Conservation (phyloP, 2,888 invertebrate species). For the Polydrusus cervinus region DNA sequence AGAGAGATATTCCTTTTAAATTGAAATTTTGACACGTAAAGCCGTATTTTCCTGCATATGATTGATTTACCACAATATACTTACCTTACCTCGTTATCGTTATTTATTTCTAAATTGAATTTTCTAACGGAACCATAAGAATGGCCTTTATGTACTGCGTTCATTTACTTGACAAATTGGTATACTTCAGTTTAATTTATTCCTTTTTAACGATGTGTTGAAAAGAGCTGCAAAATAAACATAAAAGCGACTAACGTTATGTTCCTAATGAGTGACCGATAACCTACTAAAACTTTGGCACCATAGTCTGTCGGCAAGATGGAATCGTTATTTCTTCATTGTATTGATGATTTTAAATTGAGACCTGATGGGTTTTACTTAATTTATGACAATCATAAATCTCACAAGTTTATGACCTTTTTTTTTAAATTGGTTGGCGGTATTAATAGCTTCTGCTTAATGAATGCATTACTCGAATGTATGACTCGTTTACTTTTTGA, state of each 20-base stretch:
- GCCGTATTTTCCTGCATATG: not conserved
- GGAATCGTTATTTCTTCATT: not conserved
- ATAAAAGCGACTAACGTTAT: not conserved
- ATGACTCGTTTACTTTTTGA: no score
- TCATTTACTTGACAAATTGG: slow-evolving; percentile 19
- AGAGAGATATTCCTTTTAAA: not conserved
- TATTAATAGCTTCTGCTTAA: no score
- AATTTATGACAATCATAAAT: not conserved
- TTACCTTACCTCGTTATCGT: slow-evolving; percentile 4
- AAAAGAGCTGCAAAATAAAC: not conserved
- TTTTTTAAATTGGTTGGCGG: no score
- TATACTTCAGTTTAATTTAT: slow-evolving; percentile 22
- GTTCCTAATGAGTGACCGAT: slow-evolving; percentile 2
- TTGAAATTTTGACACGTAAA: not conserved
- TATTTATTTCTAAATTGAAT: slow-evolving; percentile 16
- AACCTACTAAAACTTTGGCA: slow-evolving; percentile 13
- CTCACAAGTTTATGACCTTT: no score
- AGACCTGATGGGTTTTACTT: not conserved
- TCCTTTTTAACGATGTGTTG: slow-evolving; percentile 22
- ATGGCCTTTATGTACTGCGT: not conserved
- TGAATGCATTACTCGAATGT: no score
- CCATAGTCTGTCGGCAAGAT: not conserved
- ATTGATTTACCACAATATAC: slow-evolving; percentile 6
- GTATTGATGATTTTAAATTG: not conserved
- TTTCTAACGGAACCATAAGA: slow-evolving; percentile 21